These are phyloP conservation scores for Leptarthrus brevirostris DNA, from an alignment of 2,888 invertebrate species.

Conservation along the genomic window DNA sequence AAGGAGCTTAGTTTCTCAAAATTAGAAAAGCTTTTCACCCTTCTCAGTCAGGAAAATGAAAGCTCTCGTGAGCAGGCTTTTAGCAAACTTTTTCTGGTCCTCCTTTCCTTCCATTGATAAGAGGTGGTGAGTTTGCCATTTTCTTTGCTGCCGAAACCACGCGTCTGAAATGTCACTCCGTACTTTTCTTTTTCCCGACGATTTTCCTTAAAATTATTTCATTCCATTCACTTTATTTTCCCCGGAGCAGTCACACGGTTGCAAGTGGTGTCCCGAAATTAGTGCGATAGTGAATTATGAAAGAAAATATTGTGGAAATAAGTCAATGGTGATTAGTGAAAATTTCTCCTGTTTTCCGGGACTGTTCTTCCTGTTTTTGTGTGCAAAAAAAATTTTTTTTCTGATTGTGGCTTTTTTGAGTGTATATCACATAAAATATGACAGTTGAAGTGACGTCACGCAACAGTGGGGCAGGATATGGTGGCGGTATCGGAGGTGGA, in stretches of 20 bases:
- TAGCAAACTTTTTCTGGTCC: background rate
- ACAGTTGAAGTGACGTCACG: slow-evolving; percentile 59
- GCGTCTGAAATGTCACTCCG: slow-evolving; percentile 43
- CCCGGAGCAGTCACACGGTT: background rate
- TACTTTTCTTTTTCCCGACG: slow-evolving; percentile 22
- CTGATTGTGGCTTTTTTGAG: background rate
- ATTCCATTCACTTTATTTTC: slow-evolving; percentile 18
- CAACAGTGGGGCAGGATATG: slow-evolving; percentile 49
- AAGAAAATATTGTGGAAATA: too few relatives aligned
- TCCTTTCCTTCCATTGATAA: slow-evolving; percentile 29
- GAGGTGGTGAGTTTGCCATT: slow-evolving; percentile 38
- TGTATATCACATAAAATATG: slow-evolving; percentile 53
- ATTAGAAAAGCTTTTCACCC: slow-evolving; percentile 4
- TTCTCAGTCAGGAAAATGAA: background rate
- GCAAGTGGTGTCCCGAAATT: background rate
- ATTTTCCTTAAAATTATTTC: slow-evolving; percentile 28
- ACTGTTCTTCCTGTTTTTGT: too few relatives aligned
- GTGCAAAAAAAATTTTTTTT: too few relatives aligned
- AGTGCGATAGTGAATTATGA: background rate
- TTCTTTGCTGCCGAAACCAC: slow-evolving; percentile 33
- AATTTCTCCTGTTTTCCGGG: too few relatives aligned
- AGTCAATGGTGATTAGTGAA: background rate
- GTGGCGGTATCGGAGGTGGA: slow-evolving; percentile 53
- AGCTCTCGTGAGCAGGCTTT: background rate
- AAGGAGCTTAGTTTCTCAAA: background rate